Base-by-base conservation (phyloP, 2,797 vertebrate genomes). In the Onychomys leucogaster region DNA sequence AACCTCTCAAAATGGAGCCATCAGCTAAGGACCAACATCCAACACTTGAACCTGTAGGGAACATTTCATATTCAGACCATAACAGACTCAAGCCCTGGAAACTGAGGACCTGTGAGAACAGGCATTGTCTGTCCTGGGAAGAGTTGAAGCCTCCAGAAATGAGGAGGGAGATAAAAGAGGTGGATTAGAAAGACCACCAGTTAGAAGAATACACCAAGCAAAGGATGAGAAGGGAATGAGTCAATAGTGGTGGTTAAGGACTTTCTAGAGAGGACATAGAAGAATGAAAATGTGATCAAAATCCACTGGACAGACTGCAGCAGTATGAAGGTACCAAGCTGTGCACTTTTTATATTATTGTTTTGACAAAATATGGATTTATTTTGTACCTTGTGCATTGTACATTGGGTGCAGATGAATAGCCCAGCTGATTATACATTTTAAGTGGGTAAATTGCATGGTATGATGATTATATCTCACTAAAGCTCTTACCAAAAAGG, bases 181-280 rank as follows among this genome's bases (percentile, higher is more conserved):
- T 6, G 2, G 16, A 2, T n/a, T 43, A 6, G 11, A 19, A 55
- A 41, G 84, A 57, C 67, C 13, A 25, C 16, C 0, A 3, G 14
- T 11, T 12, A 14, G 6, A 32, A 14, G 3, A 41, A 27, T 10
- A 32, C n/a, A 25, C 29, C 17, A 49, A 4, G 25, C 8, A 29
- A 52, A 1, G 71, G 25, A 46, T 2, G 2, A 81, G 43, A 90
- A 78, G 34, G 27, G 34, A 43, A 14, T 2, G 5, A 77, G 16
- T 27, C 32, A 32, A 4, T 32, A 43, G 52, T 4, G 21, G 9
- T 81, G 71, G 34, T 0, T n/a, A 61, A 92, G 55, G 83, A 55
- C 27, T n/a, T 67, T 81, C 52, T 46, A 46, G 63, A 91, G 55
- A n/a, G 21, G 34, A 43, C 57, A 85, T 21, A 0, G 32, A 43